Base-by-base conservation (phyloP, 2,888 invertebrate species). In the Caenorhabditis sinica region DNA sequence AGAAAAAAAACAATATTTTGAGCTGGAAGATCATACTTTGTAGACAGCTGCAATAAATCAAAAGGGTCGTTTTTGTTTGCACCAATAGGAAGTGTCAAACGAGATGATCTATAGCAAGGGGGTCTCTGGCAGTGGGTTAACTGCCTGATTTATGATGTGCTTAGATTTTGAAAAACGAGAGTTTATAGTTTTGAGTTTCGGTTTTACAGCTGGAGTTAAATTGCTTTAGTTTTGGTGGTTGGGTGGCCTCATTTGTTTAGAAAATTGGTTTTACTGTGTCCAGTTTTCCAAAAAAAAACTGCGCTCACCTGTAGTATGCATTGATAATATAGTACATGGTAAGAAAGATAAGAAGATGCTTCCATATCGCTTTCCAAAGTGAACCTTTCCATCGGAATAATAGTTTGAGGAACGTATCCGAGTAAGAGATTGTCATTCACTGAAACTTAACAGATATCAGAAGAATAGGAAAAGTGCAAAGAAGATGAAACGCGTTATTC, bases 291-390 rank as follows among this genome's bases (percentile, higher is more conserved):
- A n/a, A n/a, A n/a, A n/a, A n/a, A n/a, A n/a, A n/a, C 2, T 51
- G 8, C 8, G 36, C 65, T 51, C 20, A 89, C 89, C 90, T 85
- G 80, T 90, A 90, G 25, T 88, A 81, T 30, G 86, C 76, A 82
- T 89, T 89, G 40, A 90, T 88, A 51, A 73, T 63, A 73, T 90
- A 90, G 69, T 90, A 90, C 76, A 89, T 83, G 3, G 80, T 53
- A 9, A 90, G 85, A 66, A 87, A 90, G 49, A 90, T 82, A 13
- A 89, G 85, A 11, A 90, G 79, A 71, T 90, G 89, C 63, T 86
- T 88, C 90, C 90, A 90, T 72, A 90, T 90, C 28, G 90, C 89
- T 71, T 89, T 89, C 90, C 90, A 90, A 25, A 90, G 74, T 33
- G 89, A 89, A 17, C 90, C 90, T 81, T 89, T 89, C 90, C 90